These are phyloP conservation scores for Parasteatoda tepidariorum DNA, from an alignment of 1,140 invertebrate genomes.

Conservation along the genomic window DNA sequence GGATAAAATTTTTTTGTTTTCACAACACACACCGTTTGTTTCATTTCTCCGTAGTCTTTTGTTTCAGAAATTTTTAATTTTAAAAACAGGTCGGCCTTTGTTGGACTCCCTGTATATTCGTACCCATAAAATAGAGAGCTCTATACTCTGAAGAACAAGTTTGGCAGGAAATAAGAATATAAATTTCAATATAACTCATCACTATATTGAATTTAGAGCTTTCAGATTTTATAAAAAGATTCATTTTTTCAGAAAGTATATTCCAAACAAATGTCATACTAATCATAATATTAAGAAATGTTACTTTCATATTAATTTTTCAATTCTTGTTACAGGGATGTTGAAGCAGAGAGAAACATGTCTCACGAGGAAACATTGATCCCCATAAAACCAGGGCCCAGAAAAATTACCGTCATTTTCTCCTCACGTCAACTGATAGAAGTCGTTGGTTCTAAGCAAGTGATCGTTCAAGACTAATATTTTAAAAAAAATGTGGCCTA, in stretches of 20 bases:
- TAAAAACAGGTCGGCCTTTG: too few relatives aligned
- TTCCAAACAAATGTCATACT: background rate
- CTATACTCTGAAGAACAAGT: too few relatives aligned
- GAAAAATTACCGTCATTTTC: constrained; percentile 84
- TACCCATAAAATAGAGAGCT: too few relatives aligned
- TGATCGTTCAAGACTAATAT: constrained; percentile 49
- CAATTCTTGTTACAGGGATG: constrained; percentile 68
- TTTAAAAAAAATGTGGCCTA: too few relatives aligned
- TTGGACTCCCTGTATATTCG: too few relatives aligned
- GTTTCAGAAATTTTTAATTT: too few relatives aligned
- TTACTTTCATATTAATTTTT: background rate
- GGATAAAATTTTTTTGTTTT: too few relatives aligned
- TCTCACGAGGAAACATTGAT: constrained; percentile 78
- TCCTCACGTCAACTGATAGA: constrained; percentile 83
- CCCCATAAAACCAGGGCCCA: constrained; percentile 78
- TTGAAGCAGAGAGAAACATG: constrained; percentile 77
- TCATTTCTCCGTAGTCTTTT: too few relatives aligned
- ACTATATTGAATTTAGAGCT: background rate
- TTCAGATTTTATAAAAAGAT: background rate
- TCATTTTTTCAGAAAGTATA: background rate
- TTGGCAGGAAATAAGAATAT: too few relatives aligned
- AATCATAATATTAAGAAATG: background rate
- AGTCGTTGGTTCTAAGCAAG: constrained; percentile 77
- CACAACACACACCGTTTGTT: too few relatives aligned
- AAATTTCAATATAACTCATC: background rate